phyloP scores from a whole-genome alignment of 2,888 invertebrate genomes.

The Tetragonisca angustula region DNA sequence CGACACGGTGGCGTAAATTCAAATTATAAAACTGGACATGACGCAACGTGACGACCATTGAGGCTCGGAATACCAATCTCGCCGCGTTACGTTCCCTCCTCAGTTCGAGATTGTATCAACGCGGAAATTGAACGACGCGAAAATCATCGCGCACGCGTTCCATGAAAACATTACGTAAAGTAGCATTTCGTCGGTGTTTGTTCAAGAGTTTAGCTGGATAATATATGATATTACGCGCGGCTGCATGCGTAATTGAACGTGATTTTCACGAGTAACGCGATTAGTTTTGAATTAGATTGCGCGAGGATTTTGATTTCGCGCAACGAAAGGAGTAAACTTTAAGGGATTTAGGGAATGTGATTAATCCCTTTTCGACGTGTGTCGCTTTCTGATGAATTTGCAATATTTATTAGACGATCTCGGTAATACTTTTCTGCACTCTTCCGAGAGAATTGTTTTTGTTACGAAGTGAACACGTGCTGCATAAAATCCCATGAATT shows the following conservation, averaged over 20 bases:
- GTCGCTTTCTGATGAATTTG: too few relatives aligned
- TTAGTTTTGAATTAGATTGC: too few relatives aligned
- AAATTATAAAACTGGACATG: conserved; percentile 9
- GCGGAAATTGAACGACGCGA: neutral
- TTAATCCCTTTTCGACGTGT: too few relatives aligned
- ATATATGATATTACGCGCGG: too few relatives aligned
- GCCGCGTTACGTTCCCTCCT: neutral
- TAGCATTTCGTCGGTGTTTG: neutral
- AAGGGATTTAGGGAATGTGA: neutral
- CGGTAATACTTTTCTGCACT: neutral
- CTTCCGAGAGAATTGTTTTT: too few relatives aligned
- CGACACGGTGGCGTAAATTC: neutral
- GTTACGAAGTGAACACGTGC: too few relatives aligned
- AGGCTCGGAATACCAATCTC: conserved; percentile 19
- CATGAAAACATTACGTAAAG: neutral
- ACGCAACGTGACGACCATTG: conserved; percentile 9
- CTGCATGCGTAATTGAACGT: neutral
- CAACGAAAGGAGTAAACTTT: neutral
- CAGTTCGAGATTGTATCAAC: conserved; percentile 5
- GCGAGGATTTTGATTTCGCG: accelerated
- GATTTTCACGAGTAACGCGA: too few relatives aligned
- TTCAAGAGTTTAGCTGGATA: neutral
- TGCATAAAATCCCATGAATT: too few relatives aligned
- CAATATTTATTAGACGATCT: too few relatives aligned
- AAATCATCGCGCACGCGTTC: neutral